Base-by-base conservation (phyloP, 1,140 invertebrate genomes). In the Dufourea novaeangliae region DNA sequence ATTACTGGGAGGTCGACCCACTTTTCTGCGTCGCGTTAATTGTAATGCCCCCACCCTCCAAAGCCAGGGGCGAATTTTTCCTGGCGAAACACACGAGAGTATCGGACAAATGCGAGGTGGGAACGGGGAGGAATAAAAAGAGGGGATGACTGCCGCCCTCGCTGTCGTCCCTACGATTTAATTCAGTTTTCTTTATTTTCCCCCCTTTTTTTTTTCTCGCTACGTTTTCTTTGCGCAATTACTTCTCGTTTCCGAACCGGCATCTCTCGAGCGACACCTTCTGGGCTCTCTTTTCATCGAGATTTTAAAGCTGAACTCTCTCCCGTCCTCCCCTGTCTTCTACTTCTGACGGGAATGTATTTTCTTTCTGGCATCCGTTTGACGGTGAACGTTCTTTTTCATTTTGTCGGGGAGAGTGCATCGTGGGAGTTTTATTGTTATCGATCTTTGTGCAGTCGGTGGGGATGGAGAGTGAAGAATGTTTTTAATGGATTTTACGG, bases 21-120 rank as follows among this genome's bases (percentile, higher is more conserved):
- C 76, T 85, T 85, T 76, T 32, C 44, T 50, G 22, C 46, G 76
- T 29, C 66, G 79, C 74, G 74, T 86, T 87, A 85, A 87, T 87
- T 79, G 84, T 82, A 84, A 86, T 61, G 69, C 41, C 59, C 41
- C 34, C 39, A 56, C 56, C 41, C 59, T 41, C 34, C 39, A 56
- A 46, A 7, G 41, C 14, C 25, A 56, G n/a, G 22, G 25, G 22
- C 4, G 12, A 14, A 57, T 29, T 25, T 25, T 17, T 11, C 39
- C 50, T 14, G 59, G 27, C 20, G 37, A 56, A 32, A 74, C 22
- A 32, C 34, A 46, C 32, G 59, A 11, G 10, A 5, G 12, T 20
- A 10, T 37, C 57, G 20, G 57, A 37, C 32, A 22, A 61, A 61
- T 61, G 20, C 20, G 27, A 17, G 34, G 34, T 12, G 8, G 11